Base-by-base conservation (phyloP, 2,888 invertebrate species). In the Cremastobaeus sp. region DNA sequence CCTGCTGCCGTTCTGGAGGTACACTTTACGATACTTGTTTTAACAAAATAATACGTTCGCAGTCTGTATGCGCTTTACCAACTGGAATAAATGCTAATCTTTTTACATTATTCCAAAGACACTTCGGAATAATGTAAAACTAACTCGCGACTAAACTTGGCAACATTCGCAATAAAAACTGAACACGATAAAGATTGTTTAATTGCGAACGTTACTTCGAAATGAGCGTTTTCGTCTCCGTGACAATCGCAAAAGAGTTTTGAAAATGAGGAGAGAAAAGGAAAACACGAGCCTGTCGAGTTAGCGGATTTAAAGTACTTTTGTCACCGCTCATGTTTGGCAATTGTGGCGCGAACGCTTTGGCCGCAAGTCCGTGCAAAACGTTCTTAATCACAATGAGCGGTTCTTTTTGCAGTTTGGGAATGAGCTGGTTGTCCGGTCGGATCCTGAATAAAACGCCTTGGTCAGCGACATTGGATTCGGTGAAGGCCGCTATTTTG, bases 1-100 rank as follows among this genome's bases (percentile, higher is more conserved):
- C 77, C 93, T 93, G 92, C 87, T 94, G 62, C 93, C 94, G 0
- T 89, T 94, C 73, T 94, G 93, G 93, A 92, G 94, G 94, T 94
- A 89, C 88, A 88, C 11, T 54, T 62, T 48, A 47, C 9, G 28
- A 47, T 59, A 45, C 12, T 25, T 43, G 18, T 55, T 41, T 39
- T 28, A 41, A 41, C 41, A 25, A 18, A 55, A 47, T 34, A n/a
- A n/a, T n/a, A n/a, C n/a, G n/a, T n/a, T n/a, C n/a, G n/a, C n/a
- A n/a, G n/a, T n/a, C n/a, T n/a, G n/a, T n/a, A n/a, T n/a, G n/a
- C n/a, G n/a, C n/a, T n/a, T n/a, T n/a, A n/a, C n/a, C n/a, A n/a
- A n/a, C n/a, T n/a, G n/a, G n/a, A n/a, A n/a, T n/a, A n/a, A n/a
- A n/a, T n/a, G n/a, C n/a, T n/a, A n/a, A n/a, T n/a, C n/a, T n/a